Conservation (phyloP, 2,888 invertebrate species). For the Anoplius nigerrimus region DNA sequence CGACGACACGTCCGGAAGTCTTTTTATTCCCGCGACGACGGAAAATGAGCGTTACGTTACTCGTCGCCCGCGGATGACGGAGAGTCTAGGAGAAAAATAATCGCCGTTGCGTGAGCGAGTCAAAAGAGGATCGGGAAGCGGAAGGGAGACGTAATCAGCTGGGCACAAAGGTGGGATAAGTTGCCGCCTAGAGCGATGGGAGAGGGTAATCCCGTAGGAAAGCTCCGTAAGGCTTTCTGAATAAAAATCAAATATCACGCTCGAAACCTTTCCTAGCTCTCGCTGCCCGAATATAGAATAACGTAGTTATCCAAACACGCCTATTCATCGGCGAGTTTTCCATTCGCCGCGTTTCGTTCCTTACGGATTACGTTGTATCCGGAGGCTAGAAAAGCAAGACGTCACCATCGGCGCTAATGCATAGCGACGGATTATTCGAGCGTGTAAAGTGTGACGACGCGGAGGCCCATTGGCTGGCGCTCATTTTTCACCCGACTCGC, state of each 20-base stretch:
- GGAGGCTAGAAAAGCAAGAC: too few species aligned
- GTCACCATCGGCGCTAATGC: too few species aligned
- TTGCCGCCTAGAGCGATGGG: neutral
- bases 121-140: neutral
- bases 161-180: constrained; percentile 8
- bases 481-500: constrained; percentile 67
- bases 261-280: neutral
- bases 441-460: constrained; percentile 11
- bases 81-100: constrained; percentile 48
- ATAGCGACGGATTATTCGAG: constrained; percentile 3
- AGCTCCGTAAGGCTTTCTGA: neutral
- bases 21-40: constrained; percentile 28
- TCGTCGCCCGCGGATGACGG: constrained; percentile 26
- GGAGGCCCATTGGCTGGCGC: constrained; percentile 31
- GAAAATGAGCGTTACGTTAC: constrained; percentile 33
- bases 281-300: too few species aligned
- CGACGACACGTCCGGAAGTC: constrained; percentile 40
- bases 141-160: too few species aligned
- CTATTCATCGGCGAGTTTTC: constrained; percentile 10
- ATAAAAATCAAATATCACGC: constrained; percentile 2
- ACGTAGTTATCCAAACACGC: neutral
- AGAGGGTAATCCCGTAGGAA: neutral
- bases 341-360: neutral
- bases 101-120: constrained; percentile 20
- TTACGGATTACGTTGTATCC: neutral